Conservation (phyloP, 1,140 invertebrate genomes). For the Rhagoletis pomonella region DNA sequence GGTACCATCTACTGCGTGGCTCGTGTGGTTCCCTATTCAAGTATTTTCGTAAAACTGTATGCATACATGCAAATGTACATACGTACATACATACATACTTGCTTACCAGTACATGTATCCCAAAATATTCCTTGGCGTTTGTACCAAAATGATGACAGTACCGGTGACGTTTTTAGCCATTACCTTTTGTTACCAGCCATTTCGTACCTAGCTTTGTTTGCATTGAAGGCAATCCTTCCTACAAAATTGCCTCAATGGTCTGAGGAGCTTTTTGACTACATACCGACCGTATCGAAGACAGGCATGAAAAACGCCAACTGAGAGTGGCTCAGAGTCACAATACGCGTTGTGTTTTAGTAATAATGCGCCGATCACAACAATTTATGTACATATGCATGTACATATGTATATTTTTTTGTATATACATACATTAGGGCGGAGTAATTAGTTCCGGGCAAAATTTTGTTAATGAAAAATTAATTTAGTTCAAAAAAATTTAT, state of each 20-base stretch:
- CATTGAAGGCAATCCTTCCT: neutral
- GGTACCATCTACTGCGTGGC: neutral
- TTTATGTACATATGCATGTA: neutral
- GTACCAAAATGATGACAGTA: constrained; percentile 18
- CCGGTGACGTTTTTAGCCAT: neutral
- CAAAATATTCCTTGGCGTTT: neutral
- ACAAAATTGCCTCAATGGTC: neutral
- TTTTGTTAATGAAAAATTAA: too few species aligned
- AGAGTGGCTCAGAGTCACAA: too few species aligned
- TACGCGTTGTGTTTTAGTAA: too few species aligned
- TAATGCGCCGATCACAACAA: too few species aligned
- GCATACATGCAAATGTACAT: neutral
- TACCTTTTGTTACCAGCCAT: neutral
- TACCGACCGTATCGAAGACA: neutral
- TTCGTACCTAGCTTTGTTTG: neutral
- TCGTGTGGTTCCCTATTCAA: neutral
- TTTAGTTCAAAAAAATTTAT: too few species aligned
- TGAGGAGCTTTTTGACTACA: constrained; percentile 15
- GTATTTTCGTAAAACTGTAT: neutral
- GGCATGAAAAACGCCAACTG: neutral
- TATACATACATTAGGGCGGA: too few species aligned
- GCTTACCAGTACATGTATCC: neutral
- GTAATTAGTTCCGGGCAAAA: too few species aligned
- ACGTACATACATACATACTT: neutral
- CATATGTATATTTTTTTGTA: neutral